Conservation (phyloP, 2,113 vertebrate species). For the Xenus cinereus region DNA sequence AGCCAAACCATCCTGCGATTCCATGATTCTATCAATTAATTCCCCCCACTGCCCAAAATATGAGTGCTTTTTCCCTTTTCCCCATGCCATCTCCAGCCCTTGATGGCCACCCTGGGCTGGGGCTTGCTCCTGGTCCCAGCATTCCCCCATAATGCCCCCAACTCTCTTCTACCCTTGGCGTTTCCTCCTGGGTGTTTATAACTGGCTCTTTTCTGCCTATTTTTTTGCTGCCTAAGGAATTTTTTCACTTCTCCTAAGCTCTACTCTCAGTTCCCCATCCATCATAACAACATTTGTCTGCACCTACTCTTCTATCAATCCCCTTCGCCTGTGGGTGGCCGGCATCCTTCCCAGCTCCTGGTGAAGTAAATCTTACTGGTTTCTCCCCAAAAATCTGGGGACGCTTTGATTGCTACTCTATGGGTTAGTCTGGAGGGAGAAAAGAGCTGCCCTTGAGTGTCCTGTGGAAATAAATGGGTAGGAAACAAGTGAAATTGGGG, state of each 20-base stretch:
- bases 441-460: background rate
- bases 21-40: background rate
- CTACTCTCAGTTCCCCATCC: background rate
- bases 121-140: background rate
- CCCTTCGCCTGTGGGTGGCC: no score
- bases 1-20: background rate
- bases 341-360: rapidly evolving
- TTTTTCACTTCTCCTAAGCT: background rate
- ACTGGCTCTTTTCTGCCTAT: background rate
- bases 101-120: background rate
- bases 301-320: background rate
- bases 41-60: background rate
- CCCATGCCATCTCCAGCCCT: background rate
- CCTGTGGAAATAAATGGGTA: background rate
- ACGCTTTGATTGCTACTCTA: background rate
- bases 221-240: background rate
- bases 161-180: rapidly evolving
- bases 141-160: background rate
- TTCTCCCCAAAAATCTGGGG: background rate
- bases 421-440: background rate
- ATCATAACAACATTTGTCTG: background rate
- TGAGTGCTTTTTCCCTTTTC: background rate
- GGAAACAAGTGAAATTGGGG: background rate
- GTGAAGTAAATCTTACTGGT: background rate
- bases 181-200: background rate